phyloP scores from a whole-genome alignment of 2,113 vertebrate species.

The Daboia siamensis region DNA sequence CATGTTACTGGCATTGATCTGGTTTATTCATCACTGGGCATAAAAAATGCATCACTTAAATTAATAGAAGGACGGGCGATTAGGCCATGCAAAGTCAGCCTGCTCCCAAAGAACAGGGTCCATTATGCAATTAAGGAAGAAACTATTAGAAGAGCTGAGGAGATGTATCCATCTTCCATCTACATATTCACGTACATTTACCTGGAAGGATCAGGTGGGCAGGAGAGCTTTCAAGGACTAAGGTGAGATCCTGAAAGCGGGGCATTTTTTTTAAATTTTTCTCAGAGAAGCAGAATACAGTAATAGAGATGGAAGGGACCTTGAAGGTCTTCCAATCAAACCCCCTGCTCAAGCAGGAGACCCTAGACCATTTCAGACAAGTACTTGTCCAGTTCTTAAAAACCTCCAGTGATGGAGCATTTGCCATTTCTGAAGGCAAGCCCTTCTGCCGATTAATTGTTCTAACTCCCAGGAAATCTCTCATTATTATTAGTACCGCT shows the following conservation, averaged over 20 bases:
- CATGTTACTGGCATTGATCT: constrained; percentile 73
- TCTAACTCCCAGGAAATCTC: no score
- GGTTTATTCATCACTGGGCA: constrained; percentile 72
- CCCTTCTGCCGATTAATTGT: no score
- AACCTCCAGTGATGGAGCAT: no score
- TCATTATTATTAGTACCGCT: no score
- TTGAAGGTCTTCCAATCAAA: no score
- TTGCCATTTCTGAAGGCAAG: no score
- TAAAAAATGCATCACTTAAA: constrained; percentile 74
- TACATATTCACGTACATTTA: background rate
- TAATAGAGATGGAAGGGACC: background rate
- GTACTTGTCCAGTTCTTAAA: no score
- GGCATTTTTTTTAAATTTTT: background rate
- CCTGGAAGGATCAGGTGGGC: background rate
- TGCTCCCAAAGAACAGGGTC: background rate
- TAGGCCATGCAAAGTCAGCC: constrained; percentile 41
- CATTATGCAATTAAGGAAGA: background rate
- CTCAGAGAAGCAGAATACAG: no score
- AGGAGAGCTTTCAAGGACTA: background rate
- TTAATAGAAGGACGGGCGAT: constrained; percentile 63
- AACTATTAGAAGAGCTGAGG: background rate
- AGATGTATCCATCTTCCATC: no score
- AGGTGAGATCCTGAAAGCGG: background rate
- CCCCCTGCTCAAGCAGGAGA: no score
- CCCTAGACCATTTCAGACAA: no score